A percentile compares a stretch with the other conserved stretches of the same genome.
Conservation (phyloP, 2,113 vertebrate genomes). For the Nyctereutes procyonoides region DNA sequence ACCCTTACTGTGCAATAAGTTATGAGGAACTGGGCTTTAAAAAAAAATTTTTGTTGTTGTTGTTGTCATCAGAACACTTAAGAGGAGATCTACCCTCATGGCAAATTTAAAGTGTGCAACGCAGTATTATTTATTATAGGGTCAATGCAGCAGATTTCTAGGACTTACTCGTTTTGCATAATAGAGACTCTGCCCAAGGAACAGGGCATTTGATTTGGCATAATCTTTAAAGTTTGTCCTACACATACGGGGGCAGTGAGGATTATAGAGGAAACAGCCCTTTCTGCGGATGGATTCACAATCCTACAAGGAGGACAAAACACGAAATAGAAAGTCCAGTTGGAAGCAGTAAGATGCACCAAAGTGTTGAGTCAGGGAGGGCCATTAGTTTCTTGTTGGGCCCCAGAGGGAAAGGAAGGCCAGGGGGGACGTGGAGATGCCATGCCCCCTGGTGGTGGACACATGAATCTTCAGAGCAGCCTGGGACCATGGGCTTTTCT, state of each 20-base stretch:
- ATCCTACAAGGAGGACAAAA: not conserved
- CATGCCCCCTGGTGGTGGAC: constrained; percentile 78
- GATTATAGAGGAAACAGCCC: not conserved
- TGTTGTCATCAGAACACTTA: not conserved
- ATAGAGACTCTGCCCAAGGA: not conserved
- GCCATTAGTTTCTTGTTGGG: not conserved
- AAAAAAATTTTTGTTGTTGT: not conserved
- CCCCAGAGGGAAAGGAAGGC: accelerated
- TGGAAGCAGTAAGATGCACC: not conserved
- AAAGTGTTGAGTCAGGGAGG: not conserved
- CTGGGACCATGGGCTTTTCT: not conserved
- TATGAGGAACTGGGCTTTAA: not conserved
- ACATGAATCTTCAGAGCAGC: not conserved
- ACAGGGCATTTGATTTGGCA: not conserved
- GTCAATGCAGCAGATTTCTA: not conserved
- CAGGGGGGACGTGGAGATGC: not conserved
- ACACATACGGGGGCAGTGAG: not conserved
- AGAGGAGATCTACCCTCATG: too few species aligned
- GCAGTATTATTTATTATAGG: accelerated
- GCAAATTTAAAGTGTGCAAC: too few species aligned
- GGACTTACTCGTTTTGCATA: not conserved
- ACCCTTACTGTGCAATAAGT: not conserved
- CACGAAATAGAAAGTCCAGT: not conserved
- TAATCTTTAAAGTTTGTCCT: not conserved
- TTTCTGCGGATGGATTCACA: not conserved